A percentile compares a stretch with the other conserved stretches of the same genome.
Evolutionary conservation across 2,113 vertebrate species (phyloP).

Genomic region (Gopherus evgoodei): DNA sequence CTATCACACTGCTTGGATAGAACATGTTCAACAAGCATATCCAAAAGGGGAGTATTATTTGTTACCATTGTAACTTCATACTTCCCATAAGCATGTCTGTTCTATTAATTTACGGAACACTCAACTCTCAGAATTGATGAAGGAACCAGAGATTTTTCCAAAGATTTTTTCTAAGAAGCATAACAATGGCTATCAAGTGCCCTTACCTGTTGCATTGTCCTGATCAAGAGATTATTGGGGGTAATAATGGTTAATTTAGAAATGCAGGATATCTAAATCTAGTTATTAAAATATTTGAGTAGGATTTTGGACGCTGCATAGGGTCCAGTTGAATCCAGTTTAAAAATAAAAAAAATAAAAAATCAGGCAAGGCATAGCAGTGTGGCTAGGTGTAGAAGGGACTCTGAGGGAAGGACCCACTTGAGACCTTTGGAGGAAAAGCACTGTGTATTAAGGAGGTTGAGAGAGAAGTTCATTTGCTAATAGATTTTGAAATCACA

Average conservation of each 20-base stretch:
- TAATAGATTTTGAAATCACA: neutral
- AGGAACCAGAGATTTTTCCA: neutral
- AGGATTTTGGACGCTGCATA: neutral
- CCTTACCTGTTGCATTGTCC: neutral
- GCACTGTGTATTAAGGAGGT: neutral
- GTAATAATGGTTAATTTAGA: neutral
- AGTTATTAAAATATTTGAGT: neutral
- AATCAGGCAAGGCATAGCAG: neutral
- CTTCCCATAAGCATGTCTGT: neutral
- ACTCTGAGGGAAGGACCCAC: neutral
- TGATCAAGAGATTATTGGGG: neutral
- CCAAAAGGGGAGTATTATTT: slow-evolving; percentile 65
- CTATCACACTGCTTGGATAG: slow-evolving; percentile 98
- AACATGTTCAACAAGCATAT: slow-evolving; percentile 86
- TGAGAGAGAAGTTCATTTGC: accelerated
- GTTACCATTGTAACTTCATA: neutral
- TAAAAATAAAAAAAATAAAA: neutral
- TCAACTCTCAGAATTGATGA: neutral
- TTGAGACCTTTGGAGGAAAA: neutral
- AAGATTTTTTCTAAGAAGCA: neutral
- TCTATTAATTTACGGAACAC: neutral
- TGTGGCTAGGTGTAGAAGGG: neutral
- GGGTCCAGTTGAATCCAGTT: neutral
- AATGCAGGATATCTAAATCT: neutral
- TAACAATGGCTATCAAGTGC: neutral